These are phyloP conservation scores for Caenorhabditis latens DNA, from an alignment of 1,140 invertebrate genomes.

Conservation along the genomic window DNA sequence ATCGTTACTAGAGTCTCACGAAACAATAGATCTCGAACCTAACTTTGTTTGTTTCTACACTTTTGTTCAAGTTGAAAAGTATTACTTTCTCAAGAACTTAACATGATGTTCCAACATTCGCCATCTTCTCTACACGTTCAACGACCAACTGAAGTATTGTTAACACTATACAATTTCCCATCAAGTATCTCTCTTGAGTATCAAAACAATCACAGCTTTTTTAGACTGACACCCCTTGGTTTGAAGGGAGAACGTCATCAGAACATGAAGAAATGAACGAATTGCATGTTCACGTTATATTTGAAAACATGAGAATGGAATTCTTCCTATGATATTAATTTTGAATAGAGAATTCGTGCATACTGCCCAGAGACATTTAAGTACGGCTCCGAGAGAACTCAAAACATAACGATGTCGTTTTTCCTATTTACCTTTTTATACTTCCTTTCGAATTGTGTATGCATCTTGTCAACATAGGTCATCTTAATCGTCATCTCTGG, in stretches of 20 bases:
- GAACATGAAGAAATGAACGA: not conserved
- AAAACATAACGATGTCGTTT: not conserved
- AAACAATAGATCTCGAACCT: too few relatives aligned
- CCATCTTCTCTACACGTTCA: not conserved
- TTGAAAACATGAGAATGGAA: too few relatives aligned
- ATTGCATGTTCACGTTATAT: too few relatives aligned
- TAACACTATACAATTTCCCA: constrained; percentile 40
- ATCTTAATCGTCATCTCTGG: constrained; percentile 59
- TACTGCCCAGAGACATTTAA: too few relatives aligned
- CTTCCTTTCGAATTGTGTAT: constrained; percentile 67
- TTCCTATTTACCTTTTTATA: constrained; percentile 58
- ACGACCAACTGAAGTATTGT: too few relatives aligned
- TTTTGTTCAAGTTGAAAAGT: too few relatives aligned
- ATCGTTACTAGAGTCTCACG: too few relatives aligned
- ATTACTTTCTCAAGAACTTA: too few relatives aligned
- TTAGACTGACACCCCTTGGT: not conserved
- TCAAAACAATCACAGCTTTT: constrained; percentile 12
- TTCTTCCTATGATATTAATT: not conserved
- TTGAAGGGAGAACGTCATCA: not conserved
- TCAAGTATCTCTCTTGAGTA: not conserved
- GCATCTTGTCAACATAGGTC: constrained; percentile 67
- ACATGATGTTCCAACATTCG: too few relatives aligned
- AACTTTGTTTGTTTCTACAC: too few relatives aligned
- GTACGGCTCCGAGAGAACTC: not conserved
- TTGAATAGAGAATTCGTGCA: too few relatives aligned